A percentile compares a stretch with the other conserved stretches of the same genome.
Evolutionary conservation across 2,888 invertebrate species (phyloP).

Genomic region (Eutolmus rufibarbis): DNA sequence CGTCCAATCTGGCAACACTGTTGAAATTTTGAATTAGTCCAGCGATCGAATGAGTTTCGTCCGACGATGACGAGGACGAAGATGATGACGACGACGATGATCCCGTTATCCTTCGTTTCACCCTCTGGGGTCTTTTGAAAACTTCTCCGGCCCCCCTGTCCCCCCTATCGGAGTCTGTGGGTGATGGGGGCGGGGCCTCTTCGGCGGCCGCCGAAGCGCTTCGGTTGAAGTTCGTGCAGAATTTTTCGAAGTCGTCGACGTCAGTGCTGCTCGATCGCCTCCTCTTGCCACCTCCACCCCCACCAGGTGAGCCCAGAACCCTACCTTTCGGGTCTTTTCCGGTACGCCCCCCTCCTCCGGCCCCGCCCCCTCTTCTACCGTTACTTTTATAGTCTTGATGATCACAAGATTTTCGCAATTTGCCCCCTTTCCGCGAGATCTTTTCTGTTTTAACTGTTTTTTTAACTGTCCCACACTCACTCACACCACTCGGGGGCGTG

Average conservation of each 20-base stretch:
- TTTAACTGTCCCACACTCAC: neutral
- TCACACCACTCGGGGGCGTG: neutral
- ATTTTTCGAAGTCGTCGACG: conserved; percentile 5
- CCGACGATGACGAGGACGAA: neutral
- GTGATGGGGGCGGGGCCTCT: neutral
- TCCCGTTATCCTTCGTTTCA: neutral
- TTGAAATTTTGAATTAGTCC: neutral
- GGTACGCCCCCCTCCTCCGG: too few relatives aligned
- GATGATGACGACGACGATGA: neutral
- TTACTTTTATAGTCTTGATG: neutral
- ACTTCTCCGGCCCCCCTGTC: neutral
- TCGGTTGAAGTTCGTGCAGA: neutral
- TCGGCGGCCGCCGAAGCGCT: neutral
- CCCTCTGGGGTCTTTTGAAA: neutral
- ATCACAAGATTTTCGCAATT: neutral
- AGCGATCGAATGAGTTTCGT: neutral
- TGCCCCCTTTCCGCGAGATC: neutral
- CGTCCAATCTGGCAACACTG: neutral
- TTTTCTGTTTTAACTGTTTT: neutral
- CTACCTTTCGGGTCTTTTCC: too few relatives aligned
- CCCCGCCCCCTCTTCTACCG: neutral
- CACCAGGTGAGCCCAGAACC: neutral
- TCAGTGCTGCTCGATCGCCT: neutral
- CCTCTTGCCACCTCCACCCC: neutral
- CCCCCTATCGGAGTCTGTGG: too few relatives aligned